phyloP scores from a whole-genome alignment of 2,797 vertebrate species.

The Naso thynnoides region DNA sequence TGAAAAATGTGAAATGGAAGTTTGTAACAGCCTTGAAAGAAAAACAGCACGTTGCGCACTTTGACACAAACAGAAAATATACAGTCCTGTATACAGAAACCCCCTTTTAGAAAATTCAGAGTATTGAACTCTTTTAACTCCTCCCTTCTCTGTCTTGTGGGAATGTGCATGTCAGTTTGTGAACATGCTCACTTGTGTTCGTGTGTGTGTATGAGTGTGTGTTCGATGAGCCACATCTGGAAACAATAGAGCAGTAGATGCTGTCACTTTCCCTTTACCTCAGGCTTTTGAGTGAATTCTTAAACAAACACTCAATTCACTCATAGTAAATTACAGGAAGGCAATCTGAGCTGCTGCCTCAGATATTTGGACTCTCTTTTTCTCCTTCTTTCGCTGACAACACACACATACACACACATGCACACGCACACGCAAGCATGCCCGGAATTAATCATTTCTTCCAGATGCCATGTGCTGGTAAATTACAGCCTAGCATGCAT shows the following conservation, averaged over 20 bases:
- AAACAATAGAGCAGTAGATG: conserved; percentile 78
- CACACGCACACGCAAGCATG: conserved; percentile 25
- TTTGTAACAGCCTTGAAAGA: neutral
- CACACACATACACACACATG: conserved; percentile 25
- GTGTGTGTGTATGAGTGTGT: conserved; percentile 24
- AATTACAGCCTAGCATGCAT: conserved; percentile 49
- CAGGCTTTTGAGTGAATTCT: conserved; percentile 75
- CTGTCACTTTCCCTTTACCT: conserved; percentile 83
- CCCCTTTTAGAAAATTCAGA: conserved; percentile 44
- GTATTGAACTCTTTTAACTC: conserved; percentile 26
- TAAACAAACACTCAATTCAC: conserved; percentile 84
- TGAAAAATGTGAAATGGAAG: conserved; percentile 2
- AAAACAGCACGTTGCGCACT: conserved; percentile 7
- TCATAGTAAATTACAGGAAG: conserved; percentile 81
- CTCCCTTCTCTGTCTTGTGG: conserved; percentile 23
- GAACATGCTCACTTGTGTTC: conserved; percentile 29
- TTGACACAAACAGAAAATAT: neutral
- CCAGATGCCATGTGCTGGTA: conserved; percentile 38
- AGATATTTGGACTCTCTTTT: conserved; percentile 57
- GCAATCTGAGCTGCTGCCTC: conserved; percentile 72
- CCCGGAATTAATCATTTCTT: conserved; percentile 48
- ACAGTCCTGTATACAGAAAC: conserved; percentile 1
- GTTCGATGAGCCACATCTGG: conserved; percentile 76
- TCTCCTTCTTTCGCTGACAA: neutral
- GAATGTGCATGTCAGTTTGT: conserved; percentile 23